Conservation (phyloP, 2,797 vertebrate species). For the Phoebastria nigripes region DNA sequence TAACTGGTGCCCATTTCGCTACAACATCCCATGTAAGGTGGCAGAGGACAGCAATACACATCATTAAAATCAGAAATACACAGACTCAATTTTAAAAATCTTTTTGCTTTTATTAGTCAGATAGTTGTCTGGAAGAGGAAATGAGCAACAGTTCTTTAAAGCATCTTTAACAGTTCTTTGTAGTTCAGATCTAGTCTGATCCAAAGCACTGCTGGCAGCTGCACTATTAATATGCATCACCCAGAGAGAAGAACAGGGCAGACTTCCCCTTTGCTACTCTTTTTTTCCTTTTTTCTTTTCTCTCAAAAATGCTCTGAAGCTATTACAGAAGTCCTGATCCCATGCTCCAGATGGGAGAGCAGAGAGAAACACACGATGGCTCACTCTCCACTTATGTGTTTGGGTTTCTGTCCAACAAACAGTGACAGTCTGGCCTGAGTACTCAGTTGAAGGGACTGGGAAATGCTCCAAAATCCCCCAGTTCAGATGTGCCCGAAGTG, state of each 20-base stretch:
- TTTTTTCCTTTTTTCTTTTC: background rate
- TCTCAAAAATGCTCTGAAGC: background rate
- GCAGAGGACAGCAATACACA: background rate
- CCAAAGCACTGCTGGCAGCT: background rate
- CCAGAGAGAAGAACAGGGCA: background rate
- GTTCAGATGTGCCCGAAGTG: background rate
- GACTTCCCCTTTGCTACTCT: background rate
- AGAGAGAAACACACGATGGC: background rate
- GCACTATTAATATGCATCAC: background rate
- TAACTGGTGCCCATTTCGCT: background rate
- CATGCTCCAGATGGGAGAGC: background rate
- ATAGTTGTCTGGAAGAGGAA: background rate
- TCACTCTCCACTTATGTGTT: background rate
- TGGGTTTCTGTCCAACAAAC: conserved; percentile 1
- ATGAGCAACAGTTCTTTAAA: background rate
- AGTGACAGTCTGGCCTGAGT: background rate
- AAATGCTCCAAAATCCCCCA: conserved; percentile 4
- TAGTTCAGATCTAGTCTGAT: background rate
- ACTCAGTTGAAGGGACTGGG: background rate
- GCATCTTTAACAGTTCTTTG: background rate
- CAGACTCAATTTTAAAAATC: background rate
- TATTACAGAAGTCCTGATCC: background rate
- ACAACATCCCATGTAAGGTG: background rate
- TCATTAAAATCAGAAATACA: background rate
- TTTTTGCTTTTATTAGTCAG: background rate